Evolutionary conservation across 2,888 invertebrate species (phyloP), one percentile per base, ranked within the genome.

Genomic region (Capitulum mitella): DNA sequence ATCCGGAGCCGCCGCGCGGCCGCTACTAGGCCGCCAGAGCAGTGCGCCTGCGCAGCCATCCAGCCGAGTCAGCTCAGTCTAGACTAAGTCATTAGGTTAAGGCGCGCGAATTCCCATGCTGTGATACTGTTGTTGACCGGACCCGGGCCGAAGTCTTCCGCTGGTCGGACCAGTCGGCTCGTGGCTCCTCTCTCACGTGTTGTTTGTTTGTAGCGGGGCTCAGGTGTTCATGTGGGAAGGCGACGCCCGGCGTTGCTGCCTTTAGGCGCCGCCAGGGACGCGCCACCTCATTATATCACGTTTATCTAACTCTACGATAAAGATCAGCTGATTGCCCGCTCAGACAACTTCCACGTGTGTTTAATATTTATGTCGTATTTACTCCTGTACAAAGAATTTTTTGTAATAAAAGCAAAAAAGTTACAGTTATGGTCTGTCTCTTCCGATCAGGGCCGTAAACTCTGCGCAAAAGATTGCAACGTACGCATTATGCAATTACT

Each of bases 71-170:
- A 64, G 64, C 64, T 64, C 34, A 34, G 19, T 29, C n/a, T 29
- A 40, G 70, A 19, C 37, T 40, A 40, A 70, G 70, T 70, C 70
- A 70, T 70, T 76, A 76, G 76, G 46, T 29, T 76, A 76, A 46
- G 76, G 37, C 2, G 70, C 76, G 76, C 76, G 76, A 76, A 76
- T 76, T 46, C 46, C 76, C 76, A 76, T 32, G 19, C 76, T 76
- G 76, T 76, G 76, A 76, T 76, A 76, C 48, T 29, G 37, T 75
- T 70, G 70, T 70, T 70, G 70, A 70, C 37, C 70, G 70, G 70
- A 70, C 37, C 70, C 10, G 40, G 37, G 40, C 26, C 26, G 70
- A 70, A 70, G 40, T 70, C 34, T 37, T 70, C 37, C 70, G 37
- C 26, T 22, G 12, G 70, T 37, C 70, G 70, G 58, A 58, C 70